Conservation (phyloP, 2,888 invertebrate genomes). For the Hanleya hanleyi region DNA sequence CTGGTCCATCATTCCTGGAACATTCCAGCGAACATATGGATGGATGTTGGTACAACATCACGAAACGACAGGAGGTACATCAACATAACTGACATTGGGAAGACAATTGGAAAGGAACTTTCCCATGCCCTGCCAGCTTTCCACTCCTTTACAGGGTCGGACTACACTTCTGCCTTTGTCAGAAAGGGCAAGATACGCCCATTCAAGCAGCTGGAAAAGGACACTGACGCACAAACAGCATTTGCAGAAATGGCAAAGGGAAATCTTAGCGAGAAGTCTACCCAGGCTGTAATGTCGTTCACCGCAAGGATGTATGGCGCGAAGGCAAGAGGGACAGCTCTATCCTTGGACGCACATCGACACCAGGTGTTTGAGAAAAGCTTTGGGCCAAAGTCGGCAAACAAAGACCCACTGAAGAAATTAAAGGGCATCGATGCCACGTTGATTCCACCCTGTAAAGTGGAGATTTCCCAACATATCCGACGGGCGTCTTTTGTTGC, state of each 20-base stretch:
- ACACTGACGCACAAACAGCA: slow-evolving; percentile 6
- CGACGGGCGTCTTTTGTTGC: slow-evolving; percentile 13
- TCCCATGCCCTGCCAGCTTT: not conserved
- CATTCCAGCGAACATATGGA: not conserved
- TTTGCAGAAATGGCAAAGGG: slow-evolving; percentile 1
- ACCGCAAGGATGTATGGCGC: slow-evolving; percentile 10
- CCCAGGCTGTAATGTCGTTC: not conserved
- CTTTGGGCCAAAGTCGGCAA: slow-evolving; percentile 7
- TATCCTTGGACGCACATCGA: slow-evolving; percentile 1
- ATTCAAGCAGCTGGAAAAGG: slow-evolving; percentile 11
- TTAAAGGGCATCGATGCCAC: slow-evolving; percentile 15
- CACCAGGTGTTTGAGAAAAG: not conserved
- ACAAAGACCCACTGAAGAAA: slow-evolving; percentile 12
- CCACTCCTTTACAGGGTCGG: slow-evolving; percentile 9
- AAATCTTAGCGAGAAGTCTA: slow-evolving; percentile 2
- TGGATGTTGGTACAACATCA: not conserved
- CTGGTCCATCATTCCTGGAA: slow-evolving; percentile 8
- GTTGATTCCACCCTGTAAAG: slow-evolving; percentile 6
- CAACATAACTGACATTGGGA: not conserved
- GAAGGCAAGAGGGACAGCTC: not conserved
- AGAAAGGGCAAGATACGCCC: slow-evolving; percentile 16
- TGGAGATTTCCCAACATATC: slow-evolving; percentile 6
- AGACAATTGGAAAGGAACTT: not conserved
- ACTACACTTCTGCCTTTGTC: slow-evolving; percentile 3
- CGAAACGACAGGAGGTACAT: not conserved